A percentile compares a stretch with the other conserved stretches of the same genome.
Conservation (phyloP, 2,113 vertebrate species). For the Enhydra lutris region DNA sequence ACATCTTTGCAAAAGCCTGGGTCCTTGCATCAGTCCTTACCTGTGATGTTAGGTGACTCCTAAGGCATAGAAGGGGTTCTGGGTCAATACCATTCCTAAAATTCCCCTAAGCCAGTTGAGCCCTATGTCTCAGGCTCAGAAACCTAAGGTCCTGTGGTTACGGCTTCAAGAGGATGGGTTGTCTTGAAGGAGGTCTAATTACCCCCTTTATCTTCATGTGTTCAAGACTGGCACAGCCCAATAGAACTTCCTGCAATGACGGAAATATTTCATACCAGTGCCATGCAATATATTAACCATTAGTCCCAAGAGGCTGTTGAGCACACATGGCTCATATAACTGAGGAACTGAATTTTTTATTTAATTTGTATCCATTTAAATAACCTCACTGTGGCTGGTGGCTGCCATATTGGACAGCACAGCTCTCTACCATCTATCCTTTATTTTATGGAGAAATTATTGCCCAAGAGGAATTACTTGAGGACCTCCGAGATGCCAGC, state of each 20-base stretch:
- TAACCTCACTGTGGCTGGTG: background rate
- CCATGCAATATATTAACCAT: background rate
- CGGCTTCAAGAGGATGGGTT: background rate
- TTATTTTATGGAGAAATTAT: background rate
- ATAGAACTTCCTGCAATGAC: background rate
- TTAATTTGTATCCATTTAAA: background rate
- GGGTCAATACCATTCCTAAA: background rate
- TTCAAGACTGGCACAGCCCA: background rate
- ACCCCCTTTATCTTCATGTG: background rate
- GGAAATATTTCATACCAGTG: background rate
- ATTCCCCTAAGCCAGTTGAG: background rate
- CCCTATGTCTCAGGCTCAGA: background rate
- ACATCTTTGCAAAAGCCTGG: background rate
- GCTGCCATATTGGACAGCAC: background rate
- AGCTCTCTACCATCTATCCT: background rate
- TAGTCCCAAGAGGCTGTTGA: background rate
- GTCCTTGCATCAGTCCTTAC: background rate
- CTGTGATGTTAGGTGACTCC: background rate
- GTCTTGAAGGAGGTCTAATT: background rate
- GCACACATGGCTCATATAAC: rapidly evolving
- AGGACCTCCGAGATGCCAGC: background rate
- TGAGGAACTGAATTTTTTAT: background rate
- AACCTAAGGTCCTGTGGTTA: background rate
- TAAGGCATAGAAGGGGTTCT: background rate
- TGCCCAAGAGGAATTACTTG: background rate